A percentile compares a stretch with the other conserved stretches of the same genome.
phyloP scores from a whole-genome alignment of 2,888 invertebrate species.

The Hypolimnas misippus region DNA sequence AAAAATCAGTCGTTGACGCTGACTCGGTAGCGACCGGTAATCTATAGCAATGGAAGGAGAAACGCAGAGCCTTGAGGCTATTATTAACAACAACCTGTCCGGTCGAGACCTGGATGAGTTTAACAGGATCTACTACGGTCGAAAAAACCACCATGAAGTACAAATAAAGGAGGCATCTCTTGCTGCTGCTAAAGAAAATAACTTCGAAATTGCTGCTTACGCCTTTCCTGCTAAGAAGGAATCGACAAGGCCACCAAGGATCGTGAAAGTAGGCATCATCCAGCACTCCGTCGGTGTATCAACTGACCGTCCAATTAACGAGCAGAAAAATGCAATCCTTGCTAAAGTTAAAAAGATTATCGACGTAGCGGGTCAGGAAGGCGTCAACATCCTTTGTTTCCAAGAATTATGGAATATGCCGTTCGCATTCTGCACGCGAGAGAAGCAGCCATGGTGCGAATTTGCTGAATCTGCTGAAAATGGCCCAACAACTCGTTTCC shows the following conservation, averaged over 20 bases:
- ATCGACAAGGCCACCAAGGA: slow-evolving; percentile 86
- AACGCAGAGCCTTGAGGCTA: slow-evolving; percentile 73
- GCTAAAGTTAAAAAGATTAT: slow-evolving; percentile 91
- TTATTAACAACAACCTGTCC: slow-evolving; percentile 71
- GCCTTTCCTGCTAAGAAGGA: slow-evolving; percentile 76
- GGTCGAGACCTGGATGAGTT: slow-evolving; percentile 75
- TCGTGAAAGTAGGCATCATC: slow-evolving; percentile 93
- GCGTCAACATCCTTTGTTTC: slow-evolving; percentile 96
- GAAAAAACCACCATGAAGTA: slow-evolving; percentile 67
- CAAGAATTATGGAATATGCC: slow-evolving; percentile 99
- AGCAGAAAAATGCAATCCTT: slow-evolving; percentile 92
- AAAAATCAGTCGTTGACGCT: slow-evolving; percentile 52
- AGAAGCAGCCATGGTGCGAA: slow-evolving; percentile 98
- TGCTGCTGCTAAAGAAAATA: slow-evolving; percentile 81
- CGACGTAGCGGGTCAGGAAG: slow-evolving; percentile 90
- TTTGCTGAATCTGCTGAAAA: slow-evolving; percentile 96
- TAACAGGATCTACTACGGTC: slow-evolving; percentile 76
- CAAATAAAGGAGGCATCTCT: slow-evolving; percentile 75
- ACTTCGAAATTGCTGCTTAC: slow-evolving; percentile 80
- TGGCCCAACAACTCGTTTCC: slow-evolving; percentile 93
- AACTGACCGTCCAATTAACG: slow-evolving; percentile 89
- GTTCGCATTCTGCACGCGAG: slow-evolving; percentile 98
- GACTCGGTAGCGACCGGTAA: slow-evolving; percentile 45
- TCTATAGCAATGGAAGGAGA: slow-evolving; percentile 64
- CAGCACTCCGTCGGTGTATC: slow-evolving; percentile 94